Base-by-base conservation (phyloP, 2,113 vertebrate genomes). In the Scopus umbretta region DNA sequence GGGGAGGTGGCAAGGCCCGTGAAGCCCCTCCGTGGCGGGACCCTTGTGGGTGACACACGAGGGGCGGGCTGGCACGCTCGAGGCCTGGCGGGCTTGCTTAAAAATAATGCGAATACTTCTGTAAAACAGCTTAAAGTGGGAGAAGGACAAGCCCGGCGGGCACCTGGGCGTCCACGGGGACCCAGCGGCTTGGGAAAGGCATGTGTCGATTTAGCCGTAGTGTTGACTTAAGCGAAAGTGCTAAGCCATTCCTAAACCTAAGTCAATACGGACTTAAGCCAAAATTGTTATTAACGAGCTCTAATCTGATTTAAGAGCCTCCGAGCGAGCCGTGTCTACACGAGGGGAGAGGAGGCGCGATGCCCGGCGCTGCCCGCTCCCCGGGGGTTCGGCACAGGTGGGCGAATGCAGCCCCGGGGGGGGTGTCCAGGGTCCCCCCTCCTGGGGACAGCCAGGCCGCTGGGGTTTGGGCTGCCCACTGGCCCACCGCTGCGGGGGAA, bases 201-300 rank as follows among this genome's bases (percentile, higher is more conserved):
- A 78, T 95, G 92, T 76, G 88, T 91, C 96, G 67, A 17, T 93
- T 94, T 78, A 96, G 76, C 75, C 66, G 34, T 55, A 30, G 73
- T 97, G 86, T 97, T 97, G 95, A 97, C 95, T 94, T 97, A 95
- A 94, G 95, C 53, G 80, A 87, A 96, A 96, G 91, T 72, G 94
- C 73, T 96, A 96, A 96, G 97, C 96, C 91, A 67, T 96, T 96
- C 92, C 91, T 96, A 96, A 97, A 96, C 76, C 97, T 94, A 95
- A 97, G 92, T 97, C 97, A 97, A 97, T 79, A 96, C 91, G 63
- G 96, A 94, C 92, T 96, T 97, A 97, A 94, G 95, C 92, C 96
- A 95, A 96, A 97, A 96, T 96, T 95, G 86, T 96, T 96, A 96
- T 96, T 96, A 96, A 87, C 96, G 83, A 94, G 91, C 83, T 84